Percentiles rank a stretch among this genome's conserved stretches.
phyloP scores from a whole-genome alignment of 2,888 invertebrate species.

The Sinodicranocentrus sp. region DNA sequence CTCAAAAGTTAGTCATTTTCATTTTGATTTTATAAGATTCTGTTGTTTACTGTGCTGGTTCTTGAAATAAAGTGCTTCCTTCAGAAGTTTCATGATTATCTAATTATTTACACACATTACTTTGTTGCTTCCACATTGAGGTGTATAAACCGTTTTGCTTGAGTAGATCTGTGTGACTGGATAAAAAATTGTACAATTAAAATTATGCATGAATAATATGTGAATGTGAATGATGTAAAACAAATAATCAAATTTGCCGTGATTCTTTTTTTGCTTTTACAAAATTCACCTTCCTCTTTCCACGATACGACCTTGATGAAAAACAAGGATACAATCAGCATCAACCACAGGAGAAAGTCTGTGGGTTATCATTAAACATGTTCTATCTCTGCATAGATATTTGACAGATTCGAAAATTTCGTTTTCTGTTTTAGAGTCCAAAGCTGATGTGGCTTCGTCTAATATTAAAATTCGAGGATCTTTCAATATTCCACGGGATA shows the following conservation, averaged over 20 bases:
- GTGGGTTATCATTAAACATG: constrained; percentile 80
- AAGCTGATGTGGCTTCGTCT: constrained; percentile 80
- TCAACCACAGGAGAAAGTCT: constrained; percentile 80
- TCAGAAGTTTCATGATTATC: not conserved
- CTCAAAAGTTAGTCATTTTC: no score
- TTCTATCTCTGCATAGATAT: constrained; percentile 79
- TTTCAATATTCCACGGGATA: constrained; percentile 81
- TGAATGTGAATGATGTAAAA: not conserved
- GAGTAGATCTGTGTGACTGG: constrained; percentile 77
- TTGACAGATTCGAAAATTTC: constrained; percentile 79
- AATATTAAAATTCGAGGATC: constrained; percentile 80
- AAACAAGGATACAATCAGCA: constrained; percentile 80
- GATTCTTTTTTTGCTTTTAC: not conserved
- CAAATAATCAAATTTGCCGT: not conserved
- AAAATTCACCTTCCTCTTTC: constrained; percentile 79
- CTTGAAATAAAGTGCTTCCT: not conserved
- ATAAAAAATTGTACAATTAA: not conserved
- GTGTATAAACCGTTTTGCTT: constrained; percentile 78
- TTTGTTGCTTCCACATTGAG: constrained; percentile 79
- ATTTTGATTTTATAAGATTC: constrained; percentile 1
- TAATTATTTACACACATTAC: constrained; percentile 9
- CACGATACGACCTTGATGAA: constrained; percentile 79
- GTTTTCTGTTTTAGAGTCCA: constrained; percentile 80
- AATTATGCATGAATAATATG: not conserved
- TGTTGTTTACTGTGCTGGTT: not conserved